Evolutionary conservation across 2,888 invertebrate species (phyloP), one percentile per base, ranked within the genome.

Genomic region (Eristalinus aeneus): DNA sequence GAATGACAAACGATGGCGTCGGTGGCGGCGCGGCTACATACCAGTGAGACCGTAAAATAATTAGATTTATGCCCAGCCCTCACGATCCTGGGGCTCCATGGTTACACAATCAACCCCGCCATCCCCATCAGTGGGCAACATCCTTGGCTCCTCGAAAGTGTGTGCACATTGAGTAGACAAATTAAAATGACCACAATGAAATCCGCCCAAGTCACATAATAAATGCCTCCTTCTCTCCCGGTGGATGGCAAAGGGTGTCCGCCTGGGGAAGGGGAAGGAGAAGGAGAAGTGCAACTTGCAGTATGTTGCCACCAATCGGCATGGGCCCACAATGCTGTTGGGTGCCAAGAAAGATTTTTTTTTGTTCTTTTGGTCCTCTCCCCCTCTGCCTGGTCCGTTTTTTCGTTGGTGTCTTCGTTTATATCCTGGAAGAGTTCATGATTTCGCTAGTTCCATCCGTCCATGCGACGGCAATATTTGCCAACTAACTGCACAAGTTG

Each of bases 151-250:
- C 76, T 81, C 68, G 63, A 77, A 85, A 81, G 76, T 68, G 85
- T 85, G 77, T 61, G 72, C 74, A 82, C 86, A 81, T 85, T 86
- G 86, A 86, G 82, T 81, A 86, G 86, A 86, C 86, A 86, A 86
- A 86, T 86, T 86, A 86, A 86, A 86, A 82, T 86, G 86, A 86
- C 86, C 86, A 82, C 86, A 86, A 77, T 74, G 82, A 81, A 78
- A 86, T 71, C 82, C 77, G 77, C 74, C 86, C 46, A 79, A 77
- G 63, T 77, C 75, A 73, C 81, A 86, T 81, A 86, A 86, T 86
- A 84, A 80, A 84, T 61, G 68, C 71, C 68, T 81, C 81, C 68
- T 46, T 23, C 23, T 11, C 23, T 9, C 12, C 0, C n/a, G 71
- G 71, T 5, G 5, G 27, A 27, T 27, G 27, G 27, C 2, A 5